Percentiles rank a stretch among this genome's conserved stretches.
phyloP scores from a whole-genome alignment of 2,797 vertebrate genomes.

The Sebastes iracundus region DNA sequence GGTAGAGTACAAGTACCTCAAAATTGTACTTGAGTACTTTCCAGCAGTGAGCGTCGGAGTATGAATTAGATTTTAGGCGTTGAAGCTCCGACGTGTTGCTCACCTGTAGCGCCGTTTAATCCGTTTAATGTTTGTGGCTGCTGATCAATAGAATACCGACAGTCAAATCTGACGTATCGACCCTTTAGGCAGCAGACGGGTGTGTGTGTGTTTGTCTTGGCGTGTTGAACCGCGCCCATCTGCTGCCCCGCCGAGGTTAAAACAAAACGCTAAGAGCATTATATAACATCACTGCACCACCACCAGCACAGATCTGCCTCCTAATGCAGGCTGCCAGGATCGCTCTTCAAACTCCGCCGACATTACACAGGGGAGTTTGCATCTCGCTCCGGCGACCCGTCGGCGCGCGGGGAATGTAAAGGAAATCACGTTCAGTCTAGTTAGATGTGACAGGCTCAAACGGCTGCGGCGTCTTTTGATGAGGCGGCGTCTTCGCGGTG shows the following conservation, averaged over 20 bases:
- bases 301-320: constrained; percentile 14
- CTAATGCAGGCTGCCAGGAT: constrained; percentile 16
- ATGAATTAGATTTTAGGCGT: background rate
- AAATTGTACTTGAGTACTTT: background rate
- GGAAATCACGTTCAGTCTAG: constrained; percentile 50
- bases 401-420: constrained; percentile 59
- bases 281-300: constrained; percentile 39
- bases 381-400: constrained; percentile 42
- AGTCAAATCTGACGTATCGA: background rate
- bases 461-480: constrained; percentile 53
- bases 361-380: constrained; percentile 64
- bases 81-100: background rate
- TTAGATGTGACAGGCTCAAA: constrained; percentile 66
- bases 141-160: background rate
- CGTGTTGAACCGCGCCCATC: constrained; percentile 24
- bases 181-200: constrained; percentile 12
- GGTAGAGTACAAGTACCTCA: background rate
- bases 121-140: background rate
- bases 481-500: constrained; percentile 38
- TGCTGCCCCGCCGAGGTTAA: constrained; percentile 35
- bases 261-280: constrained; percentile 31
- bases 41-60: background rate
- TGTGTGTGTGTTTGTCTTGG: background rate
- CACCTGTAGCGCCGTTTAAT: background rate
- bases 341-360: constrained; percentile 25